These are phyloP conservation scores for Laspeyria flexula DNA, from an alignment of 2,888 invertebrate genomes.

Conservation along the genomic window DNA sequence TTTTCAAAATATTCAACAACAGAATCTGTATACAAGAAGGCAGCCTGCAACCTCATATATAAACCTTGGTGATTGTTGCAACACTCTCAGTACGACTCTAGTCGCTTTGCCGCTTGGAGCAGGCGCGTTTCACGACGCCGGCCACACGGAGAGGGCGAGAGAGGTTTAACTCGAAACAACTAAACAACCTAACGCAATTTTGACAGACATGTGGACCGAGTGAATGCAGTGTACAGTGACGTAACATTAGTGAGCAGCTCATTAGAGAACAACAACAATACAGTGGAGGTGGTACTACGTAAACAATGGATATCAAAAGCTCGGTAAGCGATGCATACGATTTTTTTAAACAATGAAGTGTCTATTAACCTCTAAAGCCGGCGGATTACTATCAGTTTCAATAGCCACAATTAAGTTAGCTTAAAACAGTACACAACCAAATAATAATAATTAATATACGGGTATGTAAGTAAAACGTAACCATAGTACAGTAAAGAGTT, in stretches of 20 bases:
- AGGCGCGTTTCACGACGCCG: slow-evolving; percentile 78
- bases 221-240: slow-evolving; percentile 84
- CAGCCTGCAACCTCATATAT: slow-evolving; percentile 80
- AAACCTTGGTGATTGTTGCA: slow-evolving; percentile 82
- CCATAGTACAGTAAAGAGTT: no score
- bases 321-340: slow-evolving; percentile 70
- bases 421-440: not conserved
- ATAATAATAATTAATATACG: not conserved
- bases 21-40: slow-evolving; percentile 57
- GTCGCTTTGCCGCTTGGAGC: slow-evolving; percentile 86
- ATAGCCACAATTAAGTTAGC: not conserved
- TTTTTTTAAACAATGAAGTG: slow-evolving; percentile 45
- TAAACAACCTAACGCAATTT: slow-evolving; percentile 61
- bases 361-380: slow-evolving; percentile 22
- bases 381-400: slow-evolving; percentile 4
- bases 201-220: slow-evolving; percentile 78
- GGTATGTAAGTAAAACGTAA: no score
- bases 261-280: slow-evolving; percentile 56
- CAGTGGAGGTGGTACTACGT: slow-evolving; percentile 59
- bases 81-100: slow-evolving; percentile 86
- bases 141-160: slow-evolving; percentile 86
- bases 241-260: slow-evolving; percentile 71
- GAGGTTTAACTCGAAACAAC: slow-evolving; percentile 69
- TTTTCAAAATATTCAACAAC: slow-evolving; percentile 41
- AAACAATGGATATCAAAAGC: slow-evolving; percentile 81